Percentiles rank a stretch among this genome's conserved stretches.
These are phyloP conservation scores for Embiotoca jacksoni DNA, from an alignment of 2,113 vertebrate genomes.

Conservation along the genomic window DNA sequence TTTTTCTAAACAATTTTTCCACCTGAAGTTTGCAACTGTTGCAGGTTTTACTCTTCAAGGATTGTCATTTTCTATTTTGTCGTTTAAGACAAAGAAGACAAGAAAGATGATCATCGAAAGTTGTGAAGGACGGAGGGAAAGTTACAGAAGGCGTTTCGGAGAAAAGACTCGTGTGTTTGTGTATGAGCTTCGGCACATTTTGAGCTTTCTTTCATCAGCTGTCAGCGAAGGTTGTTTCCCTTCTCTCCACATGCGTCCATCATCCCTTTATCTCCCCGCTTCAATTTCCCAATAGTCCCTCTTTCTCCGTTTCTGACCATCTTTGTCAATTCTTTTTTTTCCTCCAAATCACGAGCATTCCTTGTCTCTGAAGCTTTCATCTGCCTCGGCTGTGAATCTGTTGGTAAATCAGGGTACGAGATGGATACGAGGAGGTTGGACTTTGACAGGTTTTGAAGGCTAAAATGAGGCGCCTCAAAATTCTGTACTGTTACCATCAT, in stretches of 20 bases:
- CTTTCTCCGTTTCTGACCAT: constrained; percentile 31
- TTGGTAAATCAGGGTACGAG: constrained; percentile 19
- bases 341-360: constrained; percentile 23
- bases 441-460: constrained; percentile 12
- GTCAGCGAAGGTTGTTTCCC: constrained; percentile 34
- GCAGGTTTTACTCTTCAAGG: constrained; percentile 6
- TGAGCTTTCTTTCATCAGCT: constrained; percentile 39
- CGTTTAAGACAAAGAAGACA: neutral
- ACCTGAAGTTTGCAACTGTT: constrained; percentile 26
- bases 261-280: constrained; percentile 17
- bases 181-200: constrained; percentile 25
- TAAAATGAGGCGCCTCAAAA: neutral
- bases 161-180: constrained; percentile 40
- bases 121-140: constrained; percentile 7
- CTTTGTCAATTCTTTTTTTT: constrained; percentile 5
- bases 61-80: constrained; percentile 25
- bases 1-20: constrained; percentile 22
- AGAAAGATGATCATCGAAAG: constrained; percentile 10
- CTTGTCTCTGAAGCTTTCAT: constrained; percentile 30
- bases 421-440: constrained; percentile 13
- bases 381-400: constrained; percentile 20
- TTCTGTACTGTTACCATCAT: neutral
- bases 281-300: constrained; percentile 11
- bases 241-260: constrained; percentile 43
- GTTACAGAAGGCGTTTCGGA: neutral